Evolutionary conservation across 2,113 vertebrate species (phyloP).

Genomic region (Verasper variegatus): DNA sequence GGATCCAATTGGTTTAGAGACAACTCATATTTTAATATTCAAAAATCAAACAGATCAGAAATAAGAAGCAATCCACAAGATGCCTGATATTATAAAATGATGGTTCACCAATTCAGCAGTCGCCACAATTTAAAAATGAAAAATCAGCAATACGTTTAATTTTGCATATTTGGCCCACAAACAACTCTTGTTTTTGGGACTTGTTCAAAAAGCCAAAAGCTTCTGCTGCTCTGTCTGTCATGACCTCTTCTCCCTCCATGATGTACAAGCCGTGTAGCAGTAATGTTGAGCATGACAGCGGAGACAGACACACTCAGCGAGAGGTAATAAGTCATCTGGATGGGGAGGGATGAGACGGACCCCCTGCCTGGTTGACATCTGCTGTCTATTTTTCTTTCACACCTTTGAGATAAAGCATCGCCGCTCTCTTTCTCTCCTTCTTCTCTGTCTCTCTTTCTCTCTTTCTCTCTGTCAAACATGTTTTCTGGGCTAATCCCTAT

Average conservation of each 20-base stretch:
- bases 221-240: background rate
- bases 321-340: conserved; percentile 44
- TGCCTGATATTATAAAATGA: too few relatives aligned
- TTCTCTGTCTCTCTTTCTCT: background rate
- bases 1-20: too few relatives aligned
- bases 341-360: conserved; percentile 53
- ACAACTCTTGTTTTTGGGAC: too few relatives aligned
- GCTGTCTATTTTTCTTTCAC: conserved; percentile 75
- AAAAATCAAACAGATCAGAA: too few relatives aligned
- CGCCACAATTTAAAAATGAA: too few relatives aligned
- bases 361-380: conserved; percentile 71
- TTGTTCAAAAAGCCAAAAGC: too few relatives aligned
- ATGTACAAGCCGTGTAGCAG: background rate
- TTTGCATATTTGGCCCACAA: too few relatives aligned
- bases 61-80: too few relatives aligned
- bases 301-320: conserved; percentile 28
- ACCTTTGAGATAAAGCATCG: conserved; percentile 36
- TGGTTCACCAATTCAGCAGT: too few relatives aligned
- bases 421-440: conserved; percentile 10
- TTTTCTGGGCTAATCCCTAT: background rate
- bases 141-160: too few relatives aligned
- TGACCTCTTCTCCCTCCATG: background rate
- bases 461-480: background rate
- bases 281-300: conserved; percentile 5
- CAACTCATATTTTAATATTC: too few relatives aligned